Base-by-base conservation (phyloP, 2,888 invertebrate species). In the Lagria hirta region DNA sequence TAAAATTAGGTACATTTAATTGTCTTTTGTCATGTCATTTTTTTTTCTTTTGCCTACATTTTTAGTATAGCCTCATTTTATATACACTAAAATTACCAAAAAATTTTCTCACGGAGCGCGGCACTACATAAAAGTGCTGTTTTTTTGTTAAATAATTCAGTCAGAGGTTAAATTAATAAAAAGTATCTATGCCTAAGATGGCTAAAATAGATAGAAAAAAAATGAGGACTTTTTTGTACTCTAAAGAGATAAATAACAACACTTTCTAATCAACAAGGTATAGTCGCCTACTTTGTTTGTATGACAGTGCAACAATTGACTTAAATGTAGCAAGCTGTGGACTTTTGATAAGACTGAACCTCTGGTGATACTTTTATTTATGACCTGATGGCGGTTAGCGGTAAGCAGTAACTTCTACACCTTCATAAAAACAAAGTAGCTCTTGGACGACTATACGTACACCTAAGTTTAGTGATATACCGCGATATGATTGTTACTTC, bases 401-500 rank as follows among this genome's bases (percentile, higher is more conserved):
- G n/a, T n/a, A n/a, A n/a, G n/a, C n/a, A n/a, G n/a, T n/a, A n/a
- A n/a, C n/a, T n/a, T n/a, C n/a, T n/a, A n/a, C n/a, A n/a, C n/a
- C n/a, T n/a, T n/a, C n/a, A n/a, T n/a, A n/a, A n/a, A n/a, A n/a
- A n/a, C n/a, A n/a, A n/a, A n/a, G n/a, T n/a, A n/a, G n/a, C n/a
- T n/a, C n/a, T n/a, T n/a, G n/a, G n/a, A n/a, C n/a, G n/a, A n/a
- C n/a, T n/a, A 55, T 51, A 51, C 43, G 37, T 36, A 45, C 44
- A 57, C 51, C 52, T 57, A 63, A 61, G 63, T 57, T 58, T 55
- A 59, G 58, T 60, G 58, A 57, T 64, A 61, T 59, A 61, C 57
- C 55, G 57, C 61, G 64, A 66, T 66, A 69, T 68, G 67, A 68
- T 68, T 69, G 67, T 68, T 67, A 62, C 57, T 60, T 67, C 66